These are phyloP conservation scores for Brachyhypopomus gauderio DNA, from an alignment of 2,113 vertebrate genomes.

Conservation along the genomic window DNA sequence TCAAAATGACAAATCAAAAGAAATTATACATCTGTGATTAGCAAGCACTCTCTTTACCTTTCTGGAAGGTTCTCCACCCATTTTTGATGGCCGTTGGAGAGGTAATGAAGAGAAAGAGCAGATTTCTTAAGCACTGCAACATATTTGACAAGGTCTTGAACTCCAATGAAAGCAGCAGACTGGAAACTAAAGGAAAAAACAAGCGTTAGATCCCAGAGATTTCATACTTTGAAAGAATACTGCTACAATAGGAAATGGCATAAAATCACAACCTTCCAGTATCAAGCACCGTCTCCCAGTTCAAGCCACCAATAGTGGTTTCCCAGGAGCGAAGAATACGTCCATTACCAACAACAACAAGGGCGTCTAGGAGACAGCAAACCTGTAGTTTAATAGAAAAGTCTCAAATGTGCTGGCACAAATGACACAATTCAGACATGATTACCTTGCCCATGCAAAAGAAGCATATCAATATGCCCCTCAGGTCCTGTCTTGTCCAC, in stretches of 20 bases:
- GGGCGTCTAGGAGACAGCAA: conserved; percentile 77
- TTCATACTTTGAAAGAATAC: background rate
- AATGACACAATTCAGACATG: background rate
- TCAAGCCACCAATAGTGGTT: conserved; percentile 87
- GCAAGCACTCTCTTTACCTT: conserved; percentile 71
- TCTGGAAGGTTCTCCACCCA: conserved; percentile 92
- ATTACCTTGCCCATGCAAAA: conserved; percentile 88
- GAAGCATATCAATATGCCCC: conserved; percentile 83
- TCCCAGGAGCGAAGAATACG: conserved; percentile 94
- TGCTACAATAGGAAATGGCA: background rate
- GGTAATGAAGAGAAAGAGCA: conserved; percentile 84
- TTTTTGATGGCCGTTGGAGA: conserved; percentile 92
- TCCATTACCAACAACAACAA: conserved; percentile 85
- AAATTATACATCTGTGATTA: background rate
- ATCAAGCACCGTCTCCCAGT: conserved; percentile 91
- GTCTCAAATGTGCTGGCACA: background rate
- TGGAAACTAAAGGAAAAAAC: conserved; percentile 80
- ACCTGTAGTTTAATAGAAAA: background rate
- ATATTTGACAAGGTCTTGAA: conserved; percentile 81
- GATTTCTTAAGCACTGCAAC: conserved; percentile 86
- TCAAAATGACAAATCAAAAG: background rate
- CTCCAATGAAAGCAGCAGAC: conserved; percentile 80
- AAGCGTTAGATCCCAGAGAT: background rate
- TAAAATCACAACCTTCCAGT: conserved; percentile 80
- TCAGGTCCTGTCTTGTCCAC: conserved; percentile 87